Base-by-base conservation (phyloP, 2,113 vertebrate species). In the Oceanites oceanicus region DNA sequence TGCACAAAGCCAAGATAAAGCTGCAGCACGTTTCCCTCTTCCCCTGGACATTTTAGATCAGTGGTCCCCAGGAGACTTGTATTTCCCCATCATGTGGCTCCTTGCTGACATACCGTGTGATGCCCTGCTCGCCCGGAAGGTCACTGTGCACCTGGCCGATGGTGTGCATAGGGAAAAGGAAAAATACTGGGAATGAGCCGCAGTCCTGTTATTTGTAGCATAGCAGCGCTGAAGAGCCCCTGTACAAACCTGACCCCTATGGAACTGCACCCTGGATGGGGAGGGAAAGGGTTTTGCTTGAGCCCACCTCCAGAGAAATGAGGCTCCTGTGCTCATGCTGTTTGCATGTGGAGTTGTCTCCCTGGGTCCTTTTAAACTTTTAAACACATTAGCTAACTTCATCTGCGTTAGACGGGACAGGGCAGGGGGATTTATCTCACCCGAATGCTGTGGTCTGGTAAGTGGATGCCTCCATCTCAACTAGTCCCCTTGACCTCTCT, bases 81-180 rank as follows among this genome's bases (percentile, higher is more conserved):
- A 26, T 90, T 96, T 96, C 94, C 91, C 55, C 59, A n/a, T 80
- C 94, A 90, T 7, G 80, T 93, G 92, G 80, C 80, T 79, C 47
- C 87, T 88, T 11, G 7, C 59, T 95, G 81, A 91, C 84, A 62
- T 1, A 7, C 59, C 42, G 5, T 10, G 8, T 49, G 84, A 25
- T 79, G 89, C 29, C 81, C 84, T 78, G 56, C 38, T 91, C 0
- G 0, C 49, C 45, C 7, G 4, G 73, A 84, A 96, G 95, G 94
- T 96, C 96, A 97, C 50, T 8, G 25, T 7, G 4, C 91, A 94
- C 56, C 91, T 94, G 94, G 86, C 30, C 2, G 13, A 11, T n/a
- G 34, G 36, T 38, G 82, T 40, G 63, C n/a, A 61, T 7, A 44
- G 62, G 0, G 3, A 45, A 86, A 50, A 87, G 94, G 94, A 97